Evolutionary conservation across 2,113 vertebrate genomes (phyloP), one percentile per base, ranked within the genome.

Genomic region (Hippolais icterina): DNA sequence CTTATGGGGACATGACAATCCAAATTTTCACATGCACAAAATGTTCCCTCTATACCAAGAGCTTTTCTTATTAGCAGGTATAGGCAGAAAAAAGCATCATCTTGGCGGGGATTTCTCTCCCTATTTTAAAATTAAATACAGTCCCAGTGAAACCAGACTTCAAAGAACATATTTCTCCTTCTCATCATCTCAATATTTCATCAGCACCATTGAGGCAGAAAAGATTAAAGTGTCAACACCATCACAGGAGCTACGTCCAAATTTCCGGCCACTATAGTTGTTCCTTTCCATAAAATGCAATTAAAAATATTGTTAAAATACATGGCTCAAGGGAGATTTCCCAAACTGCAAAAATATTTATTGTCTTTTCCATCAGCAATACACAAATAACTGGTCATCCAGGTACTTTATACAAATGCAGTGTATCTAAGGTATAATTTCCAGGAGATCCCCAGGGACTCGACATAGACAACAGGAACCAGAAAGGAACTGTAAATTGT

Each of bases 91-190:
- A 57, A 41, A 12, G 22, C 21, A 1, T 11, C 19, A 41, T 29
- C 15, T 23, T 33, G 17, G 12, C 52, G 9, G 7, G 1, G 2
- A 1, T 10, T n/a, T 29, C 39, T 63, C 10, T 2, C 11, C 11
- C 2, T 12, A 6, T 54, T 87, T 59, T 84, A 41, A 70, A 68
- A 68, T 44, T 1, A 69, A 87, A 79, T 53, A 15, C 11, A 63
- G 24, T 50, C 15, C 12, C 49, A 31, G 6, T 69, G 72, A 80
- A n/a, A 66, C 5, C 12, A 69, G 41, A 9, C 41, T 16, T 33
- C 10, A 31, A 61, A 22, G 4, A 29, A 2, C 21, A n/a, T 11
- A 39, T 16, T 15, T 63, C 64, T 75, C 64, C 3, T 1, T 42
- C 53, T 71, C 41, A 81, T 14, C 20, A 13, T 22, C 22, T 89